Percentiles rank a stretch among this genome's conserved stretches.
phyloP scores from a whole-genome alignment of 2,113 vertebrate species.

The Lamprologus lemairii region DNA sequence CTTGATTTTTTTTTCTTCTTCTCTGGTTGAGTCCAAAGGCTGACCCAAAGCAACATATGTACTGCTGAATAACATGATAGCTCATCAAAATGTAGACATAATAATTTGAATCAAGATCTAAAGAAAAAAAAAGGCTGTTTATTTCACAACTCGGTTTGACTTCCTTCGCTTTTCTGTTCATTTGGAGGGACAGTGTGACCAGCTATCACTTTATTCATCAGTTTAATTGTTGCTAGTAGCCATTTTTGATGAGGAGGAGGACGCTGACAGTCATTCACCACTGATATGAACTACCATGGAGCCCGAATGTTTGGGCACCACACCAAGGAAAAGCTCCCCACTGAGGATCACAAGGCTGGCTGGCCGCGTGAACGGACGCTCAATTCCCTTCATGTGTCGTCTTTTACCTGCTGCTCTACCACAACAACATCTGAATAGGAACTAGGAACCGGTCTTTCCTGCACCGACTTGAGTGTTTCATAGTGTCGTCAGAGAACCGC shows the following conservation, averaged over 20 bases:
- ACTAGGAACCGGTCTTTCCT: background rate
- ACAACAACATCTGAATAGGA: background rate
- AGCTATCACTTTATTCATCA: background rate
- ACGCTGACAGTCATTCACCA: background rate
- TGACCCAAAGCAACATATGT: background rate
- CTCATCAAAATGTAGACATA: background rate
- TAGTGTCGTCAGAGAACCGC: background rate
- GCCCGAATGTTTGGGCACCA: background rate
- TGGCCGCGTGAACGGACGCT: background rate
- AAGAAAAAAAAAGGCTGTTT: background rate
- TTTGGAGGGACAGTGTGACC: background rate
- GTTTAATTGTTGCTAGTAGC: background rate
- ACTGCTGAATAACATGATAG: background rate
- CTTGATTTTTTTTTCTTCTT: background rate
- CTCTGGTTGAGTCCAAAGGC: background rate
- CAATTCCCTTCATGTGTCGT: background rate
- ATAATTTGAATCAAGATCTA: background rate
- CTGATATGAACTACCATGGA: background rate
- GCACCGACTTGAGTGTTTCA: background rate
- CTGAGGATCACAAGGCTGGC: background rate
- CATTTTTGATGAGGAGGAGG: background rate
- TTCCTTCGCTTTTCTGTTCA: background rate
- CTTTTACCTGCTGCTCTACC: background rate
- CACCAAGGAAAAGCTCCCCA: background rate
- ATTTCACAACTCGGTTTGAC: background rate